Evolutionary conservation across 1,140 invertebrate genomes (phyloP).

Genomic region (Hycleus cichorii): DNA sequence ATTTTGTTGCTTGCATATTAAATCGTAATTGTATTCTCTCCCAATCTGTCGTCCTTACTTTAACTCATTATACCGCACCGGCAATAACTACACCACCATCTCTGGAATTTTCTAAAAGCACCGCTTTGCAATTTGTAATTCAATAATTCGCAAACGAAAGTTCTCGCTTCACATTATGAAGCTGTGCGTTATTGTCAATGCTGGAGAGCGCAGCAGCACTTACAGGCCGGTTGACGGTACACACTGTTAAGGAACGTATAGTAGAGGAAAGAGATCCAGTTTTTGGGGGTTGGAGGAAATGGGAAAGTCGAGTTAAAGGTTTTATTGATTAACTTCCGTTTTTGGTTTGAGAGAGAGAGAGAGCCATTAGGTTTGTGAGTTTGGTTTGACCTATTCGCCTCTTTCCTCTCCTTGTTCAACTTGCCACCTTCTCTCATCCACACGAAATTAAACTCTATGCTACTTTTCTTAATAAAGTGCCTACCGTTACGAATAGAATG

Average conservation of each 20-base stretch:
- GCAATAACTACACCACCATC: neutral
- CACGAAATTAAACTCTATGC: slow-evolving; percentile 27
- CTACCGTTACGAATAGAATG: slow-evolving; percentile 5
- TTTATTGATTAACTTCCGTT: slow-evolving; percentile 34
- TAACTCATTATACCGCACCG: neutral
- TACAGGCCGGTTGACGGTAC: slow-evolving; percentile 5
- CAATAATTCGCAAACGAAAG: slow-evolving; percentile 28
- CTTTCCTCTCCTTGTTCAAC: too few relatives aligned
- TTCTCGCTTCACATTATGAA: slow-evolving; percentile 25
- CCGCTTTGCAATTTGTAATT: slow-evolving; percentile 28
- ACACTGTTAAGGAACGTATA: too few relatives aligned
- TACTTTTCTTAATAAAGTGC: slow-evolving; percentile 28
- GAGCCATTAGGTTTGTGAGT: slow-evolving; percentile 29
- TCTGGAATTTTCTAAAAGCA: slow-evolving; percentile 7
- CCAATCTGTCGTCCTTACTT: slow-evolving; percentile 1
- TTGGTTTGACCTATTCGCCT: slow-evolving; percentile 16
- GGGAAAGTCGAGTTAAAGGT: slow-evolving; percentile 31
- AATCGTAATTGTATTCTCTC: slow-evolving; percentile 6
- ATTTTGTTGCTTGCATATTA: slow-evolving; percentile 12
- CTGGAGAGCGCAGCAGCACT: slow-evolving; percentile 1
- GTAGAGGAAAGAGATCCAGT: neutral
- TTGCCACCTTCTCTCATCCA: too few relatives aligned
- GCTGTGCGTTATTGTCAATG: slow-evolving; percentile 26
- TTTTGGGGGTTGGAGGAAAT: slow-evolving; percentile 16
- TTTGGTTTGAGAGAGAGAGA: slow-evolving; percentile 20